Evolutionary conservation across 2,888 invertebrate genomes (phyloP), one percentile per base, ranked within the genome.

Genomic region (Coelopa pilipes): DNA sequence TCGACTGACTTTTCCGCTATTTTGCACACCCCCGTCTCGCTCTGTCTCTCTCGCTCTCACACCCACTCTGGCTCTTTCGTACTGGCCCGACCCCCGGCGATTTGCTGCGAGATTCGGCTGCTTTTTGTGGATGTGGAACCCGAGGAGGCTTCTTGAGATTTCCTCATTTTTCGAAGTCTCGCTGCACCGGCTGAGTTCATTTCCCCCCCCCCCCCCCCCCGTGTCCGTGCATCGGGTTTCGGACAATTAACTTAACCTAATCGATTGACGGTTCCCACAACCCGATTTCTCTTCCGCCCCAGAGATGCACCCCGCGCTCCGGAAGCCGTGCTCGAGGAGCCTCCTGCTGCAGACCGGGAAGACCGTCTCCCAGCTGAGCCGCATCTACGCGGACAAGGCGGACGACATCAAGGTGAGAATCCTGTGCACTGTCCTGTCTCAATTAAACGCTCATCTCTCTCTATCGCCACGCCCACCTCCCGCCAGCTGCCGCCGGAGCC

Each of bases 401-500:
- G 50, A 76, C 17, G 76, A 80, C 9, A 82, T 85, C 63, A 79
- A 80, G 79, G 84, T 85, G 75, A 78, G 74, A 1, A 1, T 57
- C 19, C 5, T 57, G 5, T 34, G 34, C 34, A 2, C 34, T 34
- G 2, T 34, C 4, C 34, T 7, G 7, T 34, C 7, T 7, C 34
- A 34, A 34, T 7, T 7, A 34, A 34, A 34, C 34, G 2, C 34
- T 7, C 34, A 4, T 7, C 34, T 7, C 7, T 7, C 34, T n/a
- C n/a, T n/a, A n/a, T n/a, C n/a, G n/a, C n/a, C n/a, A n/a, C n/a
- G 2, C 34, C 34, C 34, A 4, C 34, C 34, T 7, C 7, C 34
- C 34, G 34, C 34, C 59, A 88, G 88, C 76, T 88, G 17, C 88
- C 88, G 19, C 84, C 86, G 7, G 87, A 88, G 74, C 97, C 97